phyloP scores from a whole-genome alignment of 2,888 invertebrate species.

The Ennomos fuscantarius region DNA sequence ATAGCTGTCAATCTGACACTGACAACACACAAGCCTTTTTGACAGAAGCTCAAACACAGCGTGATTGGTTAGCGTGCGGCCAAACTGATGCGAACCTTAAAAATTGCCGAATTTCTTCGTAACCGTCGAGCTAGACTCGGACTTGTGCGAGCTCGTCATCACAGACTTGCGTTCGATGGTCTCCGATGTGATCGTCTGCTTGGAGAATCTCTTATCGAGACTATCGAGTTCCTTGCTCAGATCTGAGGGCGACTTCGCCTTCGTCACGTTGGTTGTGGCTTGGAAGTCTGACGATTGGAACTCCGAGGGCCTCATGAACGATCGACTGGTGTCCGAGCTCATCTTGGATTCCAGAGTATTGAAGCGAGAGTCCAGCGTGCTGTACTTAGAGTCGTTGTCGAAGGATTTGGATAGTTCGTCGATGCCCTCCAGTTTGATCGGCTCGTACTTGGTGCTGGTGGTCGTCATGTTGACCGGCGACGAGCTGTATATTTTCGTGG shows the following conservation, averaged over 20 bases:
- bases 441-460: conserved; percentile 79
- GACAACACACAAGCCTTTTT: conserved; percentile 36
- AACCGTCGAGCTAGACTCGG: conserved; percentile 83
- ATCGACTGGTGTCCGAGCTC: conserved; percentile 78
- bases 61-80: conserved; percentile 27
- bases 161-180: conserved; percentile 88
- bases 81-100: conserved; percentile 55
- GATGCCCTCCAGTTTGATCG: conserved; percentile 77
- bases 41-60: conserved; percentile 27
- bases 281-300: conserved; percentile 74
- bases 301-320: conserved; percentile 82
- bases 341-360: conserved; percentile 77
- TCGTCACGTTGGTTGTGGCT: conserved; percentile 56
- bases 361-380: conserved; percentile 77
- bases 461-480: conserved; percentile 81
- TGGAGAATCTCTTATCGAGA: conserved; percentile 87
- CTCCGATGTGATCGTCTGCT: conserved; percentile 88
- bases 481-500: conserved; percentile 84
- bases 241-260: conserved; percentile 70
- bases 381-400: conserved; percentile 80
- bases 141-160: conserved; percentile 86
- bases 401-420: conserved; percentile 82
- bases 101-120: conserved; percentile 84
- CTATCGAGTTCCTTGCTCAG: conserved; percentile 81
- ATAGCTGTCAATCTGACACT: conserved; percentile 30